These are phyloP conservation scores for Bombus affinis DNA, from an alignment of 1,140 invertebrate species.

Conservation along the genomic window DNA sequence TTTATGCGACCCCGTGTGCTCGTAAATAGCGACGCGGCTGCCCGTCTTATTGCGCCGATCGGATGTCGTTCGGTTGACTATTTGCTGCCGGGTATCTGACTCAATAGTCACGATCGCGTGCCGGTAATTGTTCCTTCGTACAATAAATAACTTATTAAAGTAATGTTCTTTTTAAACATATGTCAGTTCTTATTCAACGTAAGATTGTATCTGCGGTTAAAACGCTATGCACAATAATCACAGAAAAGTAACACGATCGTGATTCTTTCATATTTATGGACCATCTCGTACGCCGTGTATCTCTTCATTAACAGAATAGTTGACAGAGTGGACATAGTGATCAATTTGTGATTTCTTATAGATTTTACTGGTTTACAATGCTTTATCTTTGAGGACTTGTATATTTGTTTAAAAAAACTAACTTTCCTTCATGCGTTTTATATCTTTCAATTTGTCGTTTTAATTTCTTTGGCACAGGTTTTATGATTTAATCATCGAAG, in stretches of 20 bases:
- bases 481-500: background rate
- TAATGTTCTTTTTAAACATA: background rate
- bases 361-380: background rate
- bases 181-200: background rate
- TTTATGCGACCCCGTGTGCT: slow-evolving; percentile 53
- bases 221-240: too few species aligned
- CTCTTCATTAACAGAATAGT: background rate
- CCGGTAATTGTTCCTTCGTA: background rate
- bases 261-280: too few species aligned
- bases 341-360: too few species aligned
- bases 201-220: background rate
- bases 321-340: too few species aligned
- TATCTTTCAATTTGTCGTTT: too few species aligned
- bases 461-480: background rate
- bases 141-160: background rate
- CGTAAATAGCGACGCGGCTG: slow-evolving; percentile 32
- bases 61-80: slow-evolving; percentile 5
- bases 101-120: slow-evolving; percentile 20
- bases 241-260: too few species aligned
- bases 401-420: fast-evolving
- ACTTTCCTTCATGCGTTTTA: too few species aligned
- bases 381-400: background rate
- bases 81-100: background rate
- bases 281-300: background rate
- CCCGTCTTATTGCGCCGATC: slow-evolving; percentile 25